Evolutionary conservation across 2,888 invertebrate species (phyloP), one percentile per base, ranked within the genome.

Genomic region (Drosophila birchii): DNA sequence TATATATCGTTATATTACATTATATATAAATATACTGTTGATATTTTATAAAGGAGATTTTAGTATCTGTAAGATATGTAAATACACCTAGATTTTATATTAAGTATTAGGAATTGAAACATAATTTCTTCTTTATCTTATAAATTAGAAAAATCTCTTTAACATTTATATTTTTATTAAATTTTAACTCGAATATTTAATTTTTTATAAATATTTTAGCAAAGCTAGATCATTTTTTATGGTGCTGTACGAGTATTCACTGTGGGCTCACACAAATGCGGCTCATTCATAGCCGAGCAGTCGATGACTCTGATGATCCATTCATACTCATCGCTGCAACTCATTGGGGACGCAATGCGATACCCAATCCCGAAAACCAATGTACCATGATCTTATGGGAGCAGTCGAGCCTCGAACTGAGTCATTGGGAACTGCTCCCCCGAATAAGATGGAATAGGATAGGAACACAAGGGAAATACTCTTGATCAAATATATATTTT

Each of bases 351-450:
- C 26, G 67, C 66, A 34, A 71, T 49, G 54, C 66, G 38, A 71
- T 49, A 47, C n/a, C 29, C 32, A 38, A 49, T 20, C 16, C 34
- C 34, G 23, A 36, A 67, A 57, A 29, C 49, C 53, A 82, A 86
- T 82, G 86, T 74, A 71, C 72, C 78, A 75, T 85, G 82, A 81
- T 81, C 82, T 67, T 80, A 78, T 79, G 80, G 80, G 79, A 86
- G 80, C 77, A 88, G 78, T 78, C 71, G 45, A 16, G 43, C 55
- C 32, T 54, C n/a, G 9, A 32, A 55, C 68, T 68, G 67, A 68
- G 55, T 68, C 67, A 68, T 34, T 54, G 54, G 34, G 3, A 34
- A 34, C 34, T 34, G 34, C 11, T 11, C 0, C 3, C 12, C 44
- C 44, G 38, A 39, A 18, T 18, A 23, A 18, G 45, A 67, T 62